Base-by-base conservation (phyloP, 2,888 invertebrate species). In the Philereme transversata region DNA sequence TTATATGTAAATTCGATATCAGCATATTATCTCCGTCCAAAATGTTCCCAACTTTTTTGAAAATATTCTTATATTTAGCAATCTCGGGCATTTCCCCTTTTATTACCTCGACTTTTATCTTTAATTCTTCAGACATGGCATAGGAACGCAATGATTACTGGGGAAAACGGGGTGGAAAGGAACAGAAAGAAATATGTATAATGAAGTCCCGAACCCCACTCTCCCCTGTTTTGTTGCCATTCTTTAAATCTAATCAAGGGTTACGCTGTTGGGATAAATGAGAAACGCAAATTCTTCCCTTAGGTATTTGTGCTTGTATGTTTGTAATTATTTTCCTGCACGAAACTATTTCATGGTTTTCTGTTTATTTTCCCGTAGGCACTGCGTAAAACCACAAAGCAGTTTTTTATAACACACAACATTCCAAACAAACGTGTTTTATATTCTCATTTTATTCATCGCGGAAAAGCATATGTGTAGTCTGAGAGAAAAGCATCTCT, bases 41-140 rank as follows among this genome's bases (percentile, higher is more conserved):
- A 22, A 79, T 76, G 72, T 74, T 78, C 71, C 34, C 73, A 80
- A 78, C 67, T 78, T 80, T 79, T 79, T 78, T 64, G 62, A 60
- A 72, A 67, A 78, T 78, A 81, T 84, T 83, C 81, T 75, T 82
- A 82, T 83, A 83, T 79, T 72, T 79, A 73, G 77, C 79, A 81
- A 82, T 82, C 78, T 81, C 70, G 76, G 77, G 75, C 65, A 76
- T 82, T 75, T 77, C 79, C 57, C 81, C 81, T 75, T 84, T 83
- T 80, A 82, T 81, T 77, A 71, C 76, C 71, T 76, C 73, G 76
- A 79, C 77, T 82, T 83, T 84, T 83, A 82, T 84, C 83, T 85
- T 79, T 84, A 82, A 83, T 83, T 83, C 77, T 66, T 68, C 79
- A 79, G 82, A 81, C 81, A 80, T 80, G 77, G 77, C 76, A 75